Percentiles rank a stretch among this genome's conserved stretches.
Conservation (phyloP, 2,888 invertebrate genomes). For the Seira ritae region DNA sequence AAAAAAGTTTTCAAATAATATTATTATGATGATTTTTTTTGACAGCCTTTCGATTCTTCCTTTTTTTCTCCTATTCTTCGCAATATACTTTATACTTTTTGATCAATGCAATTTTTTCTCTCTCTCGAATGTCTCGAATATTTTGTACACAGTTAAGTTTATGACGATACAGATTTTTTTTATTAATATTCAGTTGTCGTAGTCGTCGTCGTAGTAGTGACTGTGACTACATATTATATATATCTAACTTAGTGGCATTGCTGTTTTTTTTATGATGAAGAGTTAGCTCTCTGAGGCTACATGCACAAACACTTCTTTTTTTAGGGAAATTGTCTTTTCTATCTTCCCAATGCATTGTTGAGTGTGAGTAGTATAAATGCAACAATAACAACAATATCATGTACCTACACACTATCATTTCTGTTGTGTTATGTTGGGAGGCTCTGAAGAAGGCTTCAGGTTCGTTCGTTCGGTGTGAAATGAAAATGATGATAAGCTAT, state of each 20-base stretch:
- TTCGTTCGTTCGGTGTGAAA: background rate
- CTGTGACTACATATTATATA: background rate
- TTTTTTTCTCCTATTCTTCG: background rate
- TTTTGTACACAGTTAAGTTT: conserved; percentile 13
- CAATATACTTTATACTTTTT: background rate
- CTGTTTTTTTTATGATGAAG: background rate
- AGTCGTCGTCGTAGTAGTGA: background rate
- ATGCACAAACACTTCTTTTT: background rate
- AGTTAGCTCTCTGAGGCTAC: background rate
- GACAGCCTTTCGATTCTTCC: conserved; percentile 7
- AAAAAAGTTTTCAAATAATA: background rate
- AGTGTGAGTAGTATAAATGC: background rate
- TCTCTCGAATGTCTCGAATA: no score
- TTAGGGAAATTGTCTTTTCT: background rate
- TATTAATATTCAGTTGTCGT: conserved; percentile 14
- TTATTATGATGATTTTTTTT: background rate
- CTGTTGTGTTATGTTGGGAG: background rate
- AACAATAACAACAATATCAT: conserved; percentile 5
- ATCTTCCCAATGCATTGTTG: conserved; percentile 12
- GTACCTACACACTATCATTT: conserved; percentile 6
- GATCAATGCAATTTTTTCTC: background rate
- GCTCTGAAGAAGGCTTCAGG: conserved; percentile 1
- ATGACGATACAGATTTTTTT: conserved; percentile 1
- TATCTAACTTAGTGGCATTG: background rate
- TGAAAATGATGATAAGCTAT: background rate